Base-by-base conservation (phyloP, 1,140 invertebrate species). In the Orchestia grillus region DNA sequence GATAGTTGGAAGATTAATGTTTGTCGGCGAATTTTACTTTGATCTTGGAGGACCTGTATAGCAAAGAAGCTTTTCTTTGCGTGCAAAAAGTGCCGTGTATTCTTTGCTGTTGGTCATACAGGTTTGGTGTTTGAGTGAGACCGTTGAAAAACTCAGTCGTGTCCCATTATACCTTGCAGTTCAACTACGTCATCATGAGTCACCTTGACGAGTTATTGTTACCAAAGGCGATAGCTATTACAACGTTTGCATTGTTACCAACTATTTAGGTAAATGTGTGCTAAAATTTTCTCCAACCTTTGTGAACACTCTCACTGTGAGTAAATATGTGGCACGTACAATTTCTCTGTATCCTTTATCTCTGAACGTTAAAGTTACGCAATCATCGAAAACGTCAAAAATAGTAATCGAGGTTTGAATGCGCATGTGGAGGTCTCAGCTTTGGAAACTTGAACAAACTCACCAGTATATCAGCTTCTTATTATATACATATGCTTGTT, bases 401-500 rank as follows among this genome's bases (percentile, higher is more conserved):
- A 77, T 23, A 23, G 6, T 77, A 3, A 36, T 77, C 11, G 3
- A 77, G 62, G 62, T 77, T 77, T 36, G 36, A 15, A 28, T 36
- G 62, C 62, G 11, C 62, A 77, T 28, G 15, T 77, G 1, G 28
- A 77, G 62, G 62, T 77, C 1, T 36, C 28, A 77, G 62, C 62
- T 77, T 53, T 36, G 62, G 28, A 77, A 77, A 77, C 28, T 36
- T 28, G 62, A 77, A 77, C 28, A 77, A 77, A 77, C 62, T 77
- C 62, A 23, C 47, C 6, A 77, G 62, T 77, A 77, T 77, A 77
- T 77, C 11, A 77, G 28, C 28, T 77, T 53, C 6, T 53, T 77
- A 77, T 77, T 77, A 77, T 77, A 77, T 77, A 77, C 62, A 77
- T 77, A 77, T 77, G 62, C 62, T 77, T 77, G 62, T 77, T 77